Conservation (phyloP, 2,797 vertebrate genomes). For the Notamacropus eugenii region DNA sequence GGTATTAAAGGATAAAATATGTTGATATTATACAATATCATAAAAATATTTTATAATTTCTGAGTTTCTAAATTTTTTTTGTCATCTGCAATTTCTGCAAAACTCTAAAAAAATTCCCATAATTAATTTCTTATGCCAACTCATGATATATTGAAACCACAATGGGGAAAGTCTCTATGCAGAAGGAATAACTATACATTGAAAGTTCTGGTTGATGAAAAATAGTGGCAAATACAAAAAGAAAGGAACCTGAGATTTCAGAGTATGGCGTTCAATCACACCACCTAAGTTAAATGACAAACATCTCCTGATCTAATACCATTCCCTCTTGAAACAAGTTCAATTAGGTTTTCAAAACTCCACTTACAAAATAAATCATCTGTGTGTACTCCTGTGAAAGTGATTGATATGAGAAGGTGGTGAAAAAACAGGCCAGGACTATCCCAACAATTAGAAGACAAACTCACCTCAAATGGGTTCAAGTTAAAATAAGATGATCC, state of each 20-base stretch:
- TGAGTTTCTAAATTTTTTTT: neutral
- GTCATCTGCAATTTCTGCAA: neutral
- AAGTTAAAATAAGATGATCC: constrained; percentile 98
- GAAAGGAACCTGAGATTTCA: neutral
- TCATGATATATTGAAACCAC: neutral
- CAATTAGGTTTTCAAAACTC: neutral
- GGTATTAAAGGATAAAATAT: neutral
- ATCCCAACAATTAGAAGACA: neutral
- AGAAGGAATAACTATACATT: neutral
- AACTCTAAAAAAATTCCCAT: neutral
- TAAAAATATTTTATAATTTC: neutral
- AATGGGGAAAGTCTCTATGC: neutral
- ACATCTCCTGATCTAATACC: neutral
- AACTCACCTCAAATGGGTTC: constrained; percentile 96
- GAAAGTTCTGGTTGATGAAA: constrained; percentile 16
- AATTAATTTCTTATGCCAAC: neutral
- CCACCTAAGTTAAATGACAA: constrained; percentile 15
- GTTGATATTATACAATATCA: neutral
- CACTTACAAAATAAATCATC: constrained; percentile 3
- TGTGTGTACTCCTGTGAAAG: neutral
- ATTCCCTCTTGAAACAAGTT: neutral
- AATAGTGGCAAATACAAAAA: neutral
- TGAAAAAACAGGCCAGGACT: neutral
- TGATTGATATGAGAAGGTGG: neutral
- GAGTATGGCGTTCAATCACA: constrained; percentile 23